A percentile compares a stretch with the other conserved stretches of the same genome.
phyloP scores from a whole-genome alignment of 2,888 invertebrate species.

The Byasa hedistus region DNA sequence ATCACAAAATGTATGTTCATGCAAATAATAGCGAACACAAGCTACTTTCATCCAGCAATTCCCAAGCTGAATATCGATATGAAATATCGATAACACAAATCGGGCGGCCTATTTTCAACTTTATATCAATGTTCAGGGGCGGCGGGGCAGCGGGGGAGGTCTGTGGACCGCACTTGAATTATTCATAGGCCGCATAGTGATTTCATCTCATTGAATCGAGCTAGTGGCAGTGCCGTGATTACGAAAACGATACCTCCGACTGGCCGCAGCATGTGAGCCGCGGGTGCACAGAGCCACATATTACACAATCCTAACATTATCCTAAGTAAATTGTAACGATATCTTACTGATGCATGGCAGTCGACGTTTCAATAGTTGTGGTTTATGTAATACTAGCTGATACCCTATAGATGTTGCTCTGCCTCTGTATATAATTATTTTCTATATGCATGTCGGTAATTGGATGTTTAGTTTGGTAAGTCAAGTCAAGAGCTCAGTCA shows the following conservation, averaged over 20 bases:
- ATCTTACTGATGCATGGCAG: neutral
- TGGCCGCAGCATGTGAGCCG: slow-evolving; percentile 26
- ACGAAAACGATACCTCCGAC: slow-evolving; percentile 67
- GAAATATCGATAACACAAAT: slow-evolving; percentile 24
- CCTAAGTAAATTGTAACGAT: slow-evolving; percentile 3
- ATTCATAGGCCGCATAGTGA: slow-evolving; percentile 79
- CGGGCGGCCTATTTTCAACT: slow-evolving; percentile 42
- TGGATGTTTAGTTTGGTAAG: no score
- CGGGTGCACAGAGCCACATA: slow-evolving; percentile 48
- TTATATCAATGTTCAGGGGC: slow-evolving; percentile 54
- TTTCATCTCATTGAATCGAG: slow-evolving; percentile 78
- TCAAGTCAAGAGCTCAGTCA: no score
- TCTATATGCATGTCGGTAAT: neutral
- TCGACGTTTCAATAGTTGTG: neutral
- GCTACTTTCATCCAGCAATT: neutral
- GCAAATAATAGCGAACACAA: no score
- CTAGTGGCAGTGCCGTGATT: slow-evolving; percentile 68
- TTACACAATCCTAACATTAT: slow-evolving; percentile 12
- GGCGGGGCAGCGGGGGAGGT: slow-evolving; percentile 39
- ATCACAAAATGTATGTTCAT: no score
- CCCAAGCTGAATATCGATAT: slow-evolving; percentile 19
- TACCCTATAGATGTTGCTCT: neutral
- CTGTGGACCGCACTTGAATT: slow-evolving; percentile 69
- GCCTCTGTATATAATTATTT: neutral
- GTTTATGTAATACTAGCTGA: neutral